Base-by-base conservation (phyloP, 2,113 vertebrate species). In the Cheilinus undulatus region DNA sequence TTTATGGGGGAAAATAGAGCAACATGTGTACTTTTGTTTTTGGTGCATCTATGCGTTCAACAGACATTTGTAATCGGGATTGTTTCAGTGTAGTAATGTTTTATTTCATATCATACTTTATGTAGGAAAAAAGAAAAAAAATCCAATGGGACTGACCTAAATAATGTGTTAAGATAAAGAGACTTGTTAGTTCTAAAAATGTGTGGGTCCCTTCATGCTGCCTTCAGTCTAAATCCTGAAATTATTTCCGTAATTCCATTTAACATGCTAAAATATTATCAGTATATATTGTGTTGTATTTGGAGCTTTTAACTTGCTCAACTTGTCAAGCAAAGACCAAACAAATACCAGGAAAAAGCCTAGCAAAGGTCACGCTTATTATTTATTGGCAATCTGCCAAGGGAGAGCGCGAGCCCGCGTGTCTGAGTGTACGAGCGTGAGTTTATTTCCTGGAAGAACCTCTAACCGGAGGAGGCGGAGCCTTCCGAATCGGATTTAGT, bases 291-390 rank as follows among this genome's bases (percentile, higher is more conserved):
- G 57, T 23, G 30, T 49, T 72, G 61, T 23, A 51, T 57, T 70
- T 61, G 13, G 17, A 46, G 80, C 75, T 80, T 82, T 86, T 72
- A 88, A 91, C 80, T 86, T 88, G 69, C 89, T 92, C 91, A 93
- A 90, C 89, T 92, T 92, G 89, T 88, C 72, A 69, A 88, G 85
- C 86, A 90, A 82, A 87, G 92, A 92, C 78, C 75, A 80, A 86
- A 81, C 76, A 80, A 90, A 80, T 94, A 94, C 93, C 95, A 95
- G 95, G 95, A 96, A 96, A 92, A 90, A 15, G 90, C 86, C 85
- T 88, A 69, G 79, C 86, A 93, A 92, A 92, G 90, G 88, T 93
- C 93, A 92, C 83, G 71, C 78, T 91, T 89, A 92, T 91, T 92
- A 92, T 91, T 92, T 93, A 89, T 90, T 92, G 93, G 93, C 88